Conservation (phyloP, 2,888 invertebrate species). For the Coenonympha arcania region DNA sequence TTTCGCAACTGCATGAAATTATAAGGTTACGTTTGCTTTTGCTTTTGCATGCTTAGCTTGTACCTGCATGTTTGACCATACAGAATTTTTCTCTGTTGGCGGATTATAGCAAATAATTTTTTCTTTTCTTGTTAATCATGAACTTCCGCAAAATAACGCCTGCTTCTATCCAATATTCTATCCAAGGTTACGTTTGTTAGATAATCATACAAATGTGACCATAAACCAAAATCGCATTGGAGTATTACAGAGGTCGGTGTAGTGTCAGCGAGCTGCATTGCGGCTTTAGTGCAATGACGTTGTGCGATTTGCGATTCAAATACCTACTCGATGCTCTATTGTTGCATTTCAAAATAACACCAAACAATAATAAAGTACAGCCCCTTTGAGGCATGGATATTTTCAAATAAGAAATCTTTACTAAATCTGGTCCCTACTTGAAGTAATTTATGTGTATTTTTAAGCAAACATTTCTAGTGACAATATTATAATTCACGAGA, state of each 20-base stretch:
- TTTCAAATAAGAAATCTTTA: too few species aligned
- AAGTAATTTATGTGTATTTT: too few species aligned
- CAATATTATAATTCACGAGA: too few species aligned
- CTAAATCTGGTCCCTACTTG: too few species aligned
- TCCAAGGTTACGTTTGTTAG: conserved; percentile 30
- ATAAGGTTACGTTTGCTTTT: conserved; percentile 28
- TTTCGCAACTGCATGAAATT: conserved; percentile 3
- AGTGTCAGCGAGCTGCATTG: conserved; percentile 61
- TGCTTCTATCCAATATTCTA: too few species aligned
- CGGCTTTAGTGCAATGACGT: conserved; percentile 58
- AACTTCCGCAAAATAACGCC: too few species aligned
- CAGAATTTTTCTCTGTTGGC: too few species aligned
- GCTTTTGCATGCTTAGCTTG: too few species aligned
- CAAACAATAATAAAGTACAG: not conserved
- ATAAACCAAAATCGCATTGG: conserved; percentile 27
- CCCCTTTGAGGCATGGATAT: not conserved
- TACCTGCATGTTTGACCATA: too few species aligned
- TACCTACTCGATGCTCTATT: conserved; percentile 29
- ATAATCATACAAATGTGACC: conserved; percentile 34
- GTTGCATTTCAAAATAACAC: conserved; percentile 18
- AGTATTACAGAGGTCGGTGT: conserved; percentile 50
- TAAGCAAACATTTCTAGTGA: too few species aligned
- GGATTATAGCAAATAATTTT: too few species aligned
- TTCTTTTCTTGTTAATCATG: too few species aligned
- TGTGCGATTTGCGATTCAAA: conserved; percentile 38